These are phyloP conservation scores for Dasyprocta punctata DNA, from an alignment of 2,113 vertebrate species.

Conservation along the genomic window DNA sequence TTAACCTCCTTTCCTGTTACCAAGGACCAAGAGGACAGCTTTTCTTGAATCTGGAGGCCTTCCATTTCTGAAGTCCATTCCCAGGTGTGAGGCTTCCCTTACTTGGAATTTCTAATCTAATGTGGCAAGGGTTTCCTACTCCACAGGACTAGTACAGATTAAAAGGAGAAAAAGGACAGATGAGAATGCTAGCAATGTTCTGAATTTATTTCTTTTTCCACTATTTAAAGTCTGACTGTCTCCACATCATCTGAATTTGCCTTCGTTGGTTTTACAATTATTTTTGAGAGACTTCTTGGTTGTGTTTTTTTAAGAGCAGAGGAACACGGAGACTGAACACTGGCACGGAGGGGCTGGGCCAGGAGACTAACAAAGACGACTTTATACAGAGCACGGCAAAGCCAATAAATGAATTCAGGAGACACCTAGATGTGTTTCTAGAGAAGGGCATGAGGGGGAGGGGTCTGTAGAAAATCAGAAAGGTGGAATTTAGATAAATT, in stretches of 20 bases:
- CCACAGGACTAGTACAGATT: conserved; percentile 45
- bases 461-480: conserved; percentile 82
- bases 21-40: background rate
- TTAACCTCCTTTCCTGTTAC: background rate
- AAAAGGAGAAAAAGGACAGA: background rate
- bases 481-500: conserved; percentile 86
- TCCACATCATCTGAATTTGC: conserved; percentile 71
- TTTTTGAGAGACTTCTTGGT: conserved; percentile 75
- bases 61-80: background rate
- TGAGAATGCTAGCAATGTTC: conserved; percentile 45
- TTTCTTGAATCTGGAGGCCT: conserved; percentile 41
- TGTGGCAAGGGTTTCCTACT: conserved; percentile 27
- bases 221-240: conserved; percentile 51
- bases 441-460: conserved; percentile 75
- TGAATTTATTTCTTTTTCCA: conserved; percentile 65
- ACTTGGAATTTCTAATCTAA: conserved; percentile 47
- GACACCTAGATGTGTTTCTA: conserved; percentile 88
- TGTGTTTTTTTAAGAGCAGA: conserved; percentile 75
- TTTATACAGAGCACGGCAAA: conserved; percentile 83
- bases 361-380: conserved; percentile 84
- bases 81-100: background rate
- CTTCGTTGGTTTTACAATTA: conserved; percentile 71
- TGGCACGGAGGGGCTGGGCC: conserved; percentile 35
- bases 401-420: conserved; percentile 85
- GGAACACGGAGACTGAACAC: conserved; percentile 61